Conservation (phyloP, 2,888 invertebrate species). For the Cosmorhoe ocellata region DNA sequence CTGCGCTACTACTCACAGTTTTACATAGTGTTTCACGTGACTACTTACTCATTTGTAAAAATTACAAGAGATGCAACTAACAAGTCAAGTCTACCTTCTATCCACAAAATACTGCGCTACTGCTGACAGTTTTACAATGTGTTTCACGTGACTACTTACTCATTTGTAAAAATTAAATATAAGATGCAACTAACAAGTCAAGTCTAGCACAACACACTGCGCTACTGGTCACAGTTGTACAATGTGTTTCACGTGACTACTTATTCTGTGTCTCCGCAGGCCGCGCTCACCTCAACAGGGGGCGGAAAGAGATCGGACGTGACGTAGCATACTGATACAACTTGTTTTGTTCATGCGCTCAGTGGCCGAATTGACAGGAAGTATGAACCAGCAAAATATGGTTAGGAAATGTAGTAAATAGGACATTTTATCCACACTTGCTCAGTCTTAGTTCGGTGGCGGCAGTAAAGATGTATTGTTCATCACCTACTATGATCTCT, state of each 20-base stretch:
- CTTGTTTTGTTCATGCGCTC: constrained; percentile 29
- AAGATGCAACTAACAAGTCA: too few species aligned
- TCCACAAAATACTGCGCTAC: background rate
- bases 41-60: too few species aligned
- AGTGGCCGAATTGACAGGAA: constrained; percentile 10
- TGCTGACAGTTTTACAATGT: too few species aligned
- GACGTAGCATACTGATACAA: constrained; percentile 55
- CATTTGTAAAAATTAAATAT: too few species aligned
- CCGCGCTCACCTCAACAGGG: constrained; percentile 45
- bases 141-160: too few species aligned
- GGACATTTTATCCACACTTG: constrained; percentile 7
- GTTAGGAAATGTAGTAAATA: constrained; percentile 4
- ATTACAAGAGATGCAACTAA: too few species aligned
- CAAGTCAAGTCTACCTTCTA: too few species aligned
- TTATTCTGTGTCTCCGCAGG: constrained; percentile 11
- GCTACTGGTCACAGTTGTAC: background rate
- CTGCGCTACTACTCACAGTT: too few species aligned
- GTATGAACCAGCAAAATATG: constrained; percentile 11
- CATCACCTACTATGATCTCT: background rate
- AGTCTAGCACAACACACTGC: background rate
- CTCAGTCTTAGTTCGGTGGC: constrained; percentile 1
- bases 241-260: constrained; percentile 8
- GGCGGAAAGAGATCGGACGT: constrained; percentile 51
- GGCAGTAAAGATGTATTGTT: background rate
- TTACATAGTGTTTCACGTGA: too few species aligned